Evolutionary conservation across 1,140 invertebrate genomes (phyloP), one percentile per base, ranked within the genome.

Genomic region (Samia ricini): DNA sequence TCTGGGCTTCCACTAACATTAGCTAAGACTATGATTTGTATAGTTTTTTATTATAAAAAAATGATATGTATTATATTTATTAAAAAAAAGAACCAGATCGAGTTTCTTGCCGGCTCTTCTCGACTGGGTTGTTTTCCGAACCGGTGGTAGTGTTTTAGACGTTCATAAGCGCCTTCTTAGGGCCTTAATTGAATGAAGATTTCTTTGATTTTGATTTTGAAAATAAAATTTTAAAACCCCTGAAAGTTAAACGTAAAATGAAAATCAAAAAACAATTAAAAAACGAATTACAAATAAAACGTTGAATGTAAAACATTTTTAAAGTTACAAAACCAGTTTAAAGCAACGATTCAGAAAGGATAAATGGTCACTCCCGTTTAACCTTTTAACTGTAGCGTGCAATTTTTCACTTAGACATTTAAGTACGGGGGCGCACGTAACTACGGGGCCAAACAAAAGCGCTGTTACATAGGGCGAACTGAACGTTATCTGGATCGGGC

Each of bases 401-500:
- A 69, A 69, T 73, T 75, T 71, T 71, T 74, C 72, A 81, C 74
- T 79, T 77, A 68, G 69, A 63, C 67, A 61, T 57, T 57, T 57
- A 57, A 57, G 24, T 33, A 57, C 26, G 56, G 36, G 33, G 26
- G 56, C 26, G 33, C 56, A 57, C 56, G 56, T 36, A 57, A 55
- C 52, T 22, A 55, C 52, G 52, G 6, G 22, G 56, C 56, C 26
- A 72, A 74, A 80, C 74, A 75, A 74, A 81, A 76, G 71, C 70
- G 58, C 63, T 36, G 49, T 74, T 67, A 66, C 63, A 76, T 78
- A 74, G 29, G n/a, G n/a, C 36, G 56, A 57, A 42, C 24, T n/a
- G 2, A 29, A 77, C 76, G 77, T 77, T 77, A 76, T 81, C 74
- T 74, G 33, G n/a, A 42, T 15, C 10, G 12, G 33, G 33, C 12